Percentiles rank a stretch among this genome's conserved stretches.
Evolutionary conservation across 2,113 vertebrate genomes (phyloP).

Genomic region (Orthonyx spaldingii): DNA sequence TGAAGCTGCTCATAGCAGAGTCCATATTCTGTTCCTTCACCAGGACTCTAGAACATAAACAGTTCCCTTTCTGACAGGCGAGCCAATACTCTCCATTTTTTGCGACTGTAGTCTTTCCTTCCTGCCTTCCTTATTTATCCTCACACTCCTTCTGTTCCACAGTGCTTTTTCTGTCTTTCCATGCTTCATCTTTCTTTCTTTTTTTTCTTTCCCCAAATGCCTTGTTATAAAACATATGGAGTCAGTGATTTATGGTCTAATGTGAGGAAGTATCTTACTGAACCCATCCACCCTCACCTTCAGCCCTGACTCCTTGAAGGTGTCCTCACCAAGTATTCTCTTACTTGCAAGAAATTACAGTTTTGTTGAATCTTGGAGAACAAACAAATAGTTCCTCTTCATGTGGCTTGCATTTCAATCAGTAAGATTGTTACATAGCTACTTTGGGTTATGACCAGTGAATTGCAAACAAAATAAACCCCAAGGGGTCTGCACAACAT

Average conservation of each 20-base stretch:
- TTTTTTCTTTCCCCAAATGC: not conserved
- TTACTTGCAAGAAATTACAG: not conserved
- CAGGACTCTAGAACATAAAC: not conserved
- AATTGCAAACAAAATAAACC: not conserved
- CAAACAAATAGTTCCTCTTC: not conserved
- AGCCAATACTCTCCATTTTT: not conserved
- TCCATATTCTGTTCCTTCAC: not conserved
- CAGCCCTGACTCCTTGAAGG: not conserved
- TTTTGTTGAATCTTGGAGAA: not conserved
- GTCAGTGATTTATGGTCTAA: not conserved
- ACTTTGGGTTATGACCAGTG: not conserved
- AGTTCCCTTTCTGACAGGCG: not conserved
- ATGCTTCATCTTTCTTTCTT: not conserved
- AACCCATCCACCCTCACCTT: not conserved
- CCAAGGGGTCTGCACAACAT: not conserved
- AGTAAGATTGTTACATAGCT: not conserved
- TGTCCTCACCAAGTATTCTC: not conserved
- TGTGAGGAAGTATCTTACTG: not conserved
- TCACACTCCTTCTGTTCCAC: conserved; percentile 26
- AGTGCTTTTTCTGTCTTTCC: not conserved
- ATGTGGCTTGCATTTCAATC: not conserved
- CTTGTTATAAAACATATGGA: not conserved
- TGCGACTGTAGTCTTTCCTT: not conserved
- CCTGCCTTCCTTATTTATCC: conserved; percentile 36
- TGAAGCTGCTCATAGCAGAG: not conserved